Conservation (phyloP, 2,888 invertebrate species). For the Leptinotarsa juncta region DNA sequence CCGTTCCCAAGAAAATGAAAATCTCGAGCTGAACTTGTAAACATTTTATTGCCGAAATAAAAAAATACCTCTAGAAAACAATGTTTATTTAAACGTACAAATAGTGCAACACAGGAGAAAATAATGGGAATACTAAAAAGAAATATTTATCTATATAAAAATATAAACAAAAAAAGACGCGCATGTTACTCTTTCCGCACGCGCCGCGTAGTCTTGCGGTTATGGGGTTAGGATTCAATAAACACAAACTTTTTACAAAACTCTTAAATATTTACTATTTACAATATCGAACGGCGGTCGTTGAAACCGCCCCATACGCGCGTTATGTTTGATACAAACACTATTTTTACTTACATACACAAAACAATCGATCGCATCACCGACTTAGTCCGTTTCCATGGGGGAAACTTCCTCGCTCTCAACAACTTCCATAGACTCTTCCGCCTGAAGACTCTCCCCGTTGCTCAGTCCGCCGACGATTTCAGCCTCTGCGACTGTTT, state of each 20-base stretch:
- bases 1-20: neutral
- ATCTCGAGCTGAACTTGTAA: conserved; percentile 18
- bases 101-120: conserved; percentile 42
- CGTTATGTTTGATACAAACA: conserved; percentile 43
- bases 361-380: conserved; percentile 15
- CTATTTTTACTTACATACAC: conserved; percentile 29
- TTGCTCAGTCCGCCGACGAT: conserved; percentile 24
- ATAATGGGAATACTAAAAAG: conserved; percentile 33
- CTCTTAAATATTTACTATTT: conserved; percentile 41
- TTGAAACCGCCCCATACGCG: conserved; percentile 27
- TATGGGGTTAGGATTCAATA: conserved; percentile 21
- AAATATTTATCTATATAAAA: conserved; percentile 39
- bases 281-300: conserved; percentile 32
- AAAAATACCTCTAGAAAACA: conserved; percentile 37
- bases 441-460: conserved; percentile 15
- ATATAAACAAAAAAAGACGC: conserved; percentile 42
- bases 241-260: conserved; percentile 41
- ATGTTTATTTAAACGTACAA: conserved; percentile 42
- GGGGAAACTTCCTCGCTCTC: conserved; percentile 29
- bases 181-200: neutral
- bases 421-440: conserved; percentile 23
- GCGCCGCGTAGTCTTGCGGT: neutral
- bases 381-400: conserved; percentile 43
- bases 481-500: conserved; percentile 24
- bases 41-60: conserved; percentile 36